Conservation (phyloP, 1,140 invertebrate species). For the Copidosoma floridanum region DNA sequence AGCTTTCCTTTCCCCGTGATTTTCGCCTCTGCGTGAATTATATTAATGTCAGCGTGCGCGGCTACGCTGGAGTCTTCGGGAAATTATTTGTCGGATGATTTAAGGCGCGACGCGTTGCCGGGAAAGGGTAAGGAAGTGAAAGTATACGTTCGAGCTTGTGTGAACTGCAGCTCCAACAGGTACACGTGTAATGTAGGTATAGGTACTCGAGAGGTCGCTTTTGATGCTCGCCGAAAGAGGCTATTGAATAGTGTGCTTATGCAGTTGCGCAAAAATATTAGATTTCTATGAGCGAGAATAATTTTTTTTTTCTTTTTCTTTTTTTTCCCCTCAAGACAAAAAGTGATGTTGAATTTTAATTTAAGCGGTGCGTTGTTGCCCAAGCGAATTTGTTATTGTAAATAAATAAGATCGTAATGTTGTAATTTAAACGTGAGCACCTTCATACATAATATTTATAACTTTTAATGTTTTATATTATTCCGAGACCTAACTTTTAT, state of each 20-base stretch:
- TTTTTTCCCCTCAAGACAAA: no score
- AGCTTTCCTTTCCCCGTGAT: not conserved
- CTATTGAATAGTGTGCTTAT: no score
- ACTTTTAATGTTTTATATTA: not conserved
- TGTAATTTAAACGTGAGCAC: not conserved
- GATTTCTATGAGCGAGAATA: not conserved
- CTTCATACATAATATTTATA: no score
- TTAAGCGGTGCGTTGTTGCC: slow-evolving; percentile 18
- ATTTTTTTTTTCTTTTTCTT: no score
- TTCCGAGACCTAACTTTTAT: not conserved
- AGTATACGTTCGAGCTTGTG: slow-evolving; percentile 12
- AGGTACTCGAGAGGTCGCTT: slow-evolving; percentile 10
- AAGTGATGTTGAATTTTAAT: not conserved
- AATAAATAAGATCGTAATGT: slow-evolving; percentile 17
- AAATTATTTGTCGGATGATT: slow-evolving; percentile 16
- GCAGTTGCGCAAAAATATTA: slow-evolving; percentile 1
- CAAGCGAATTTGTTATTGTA: slow-evolving; percentile 23
- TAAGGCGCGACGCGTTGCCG: not conserved
- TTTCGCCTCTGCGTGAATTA: not conserved
- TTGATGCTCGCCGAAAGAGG: slow-evolving; percentile 23
- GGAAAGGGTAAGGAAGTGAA: slow-evolving; percentile 24
- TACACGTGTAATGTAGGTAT: slow-evolving; percentile 24
- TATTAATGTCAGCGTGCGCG: not conserved
- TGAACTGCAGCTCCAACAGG: not conserved
- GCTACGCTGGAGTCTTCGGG: not conserved